Evolutionary conservation across 2,113 vertebrate genomes (phyloP), one percentile per base, ranked within the genome.

Genomic region (Oryctolagus cuniculus): DNA sequence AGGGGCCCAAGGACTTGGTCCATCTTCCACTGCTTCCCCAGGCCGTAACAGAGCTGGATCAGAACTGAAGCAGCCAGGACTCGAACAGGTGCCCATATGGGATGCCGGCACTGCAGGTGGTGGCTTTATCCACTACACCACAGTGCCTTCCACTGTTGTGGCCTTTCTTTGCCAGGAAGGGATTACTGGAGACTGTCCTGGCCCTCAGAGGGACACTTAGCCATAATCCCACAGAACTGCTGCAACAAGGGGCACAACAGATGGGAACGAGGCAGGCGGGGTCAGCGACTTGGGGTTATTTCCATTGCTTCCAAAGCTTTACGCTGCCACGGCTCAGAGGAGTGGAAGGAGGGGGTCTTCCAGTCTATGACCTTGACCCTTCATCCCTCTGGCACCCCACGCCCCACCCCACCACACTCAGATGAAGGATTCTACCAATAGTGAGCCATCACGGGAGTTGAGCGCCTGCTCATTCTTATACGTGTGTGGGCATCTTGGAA

Each of bases 131-230:
- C 44, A 44, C 44, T 44, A 44, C 5, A 6, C 44, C 44, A 44
- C 44, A 44, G 7, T 6, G 44, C 44, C 44, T 7, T 6, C 44
- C 44, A 6, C 7, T 6, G 44, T 44, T 44, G 7, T 44, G 44
- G 44, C 44, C 91, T 95, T 95, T 95, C 67, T 53, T 74, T 0
- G 0, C 72, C 66, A n/a, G 80, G 73, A 91, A 96, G 79, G 72
- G 66, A 75, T 66, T 2, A 58, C 36, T 88, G 49, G 51, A 81
- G 88, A 55, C 78, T 12, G 6, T 91, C 38, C 83, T 90, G 63
- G 22, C 15, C 61, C 86, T 95, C 78, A 70, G 58, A 70, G 55
- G 55, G 55, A 79, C 3, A 2, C 31, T 24, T 38, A 8, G 6
- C 27, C 27, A 72, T 55, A 24, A 87, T 55, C 72, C 36, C 2